Evolutionary conservation across 2,797 vertebrate species (phyloP), one percentile per base, ranked within the genome.

Genomic region (Peromyscus attwateri): DNA sequence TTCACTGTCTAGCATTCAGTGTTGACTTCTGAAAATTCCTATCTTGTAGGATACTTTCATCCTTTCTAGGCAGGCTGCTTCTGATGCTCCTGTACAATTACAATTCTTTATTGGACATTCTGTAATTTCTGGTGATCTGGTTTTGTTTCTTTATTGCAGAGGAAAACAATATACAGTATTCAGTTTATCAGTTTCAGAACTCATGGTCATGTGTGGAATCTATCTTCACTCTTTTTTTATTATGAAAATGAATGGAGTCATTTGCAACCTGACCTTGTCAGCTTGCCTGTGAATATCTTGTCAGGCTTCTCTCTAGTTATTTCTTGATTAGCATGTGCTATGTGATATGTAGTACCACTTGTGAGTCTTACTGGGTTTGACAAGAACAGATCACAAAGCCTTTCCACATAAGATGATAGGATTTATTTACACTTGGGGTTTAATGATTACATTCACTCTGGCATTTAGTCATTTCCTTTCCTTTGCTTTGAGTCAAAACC

Each of bases 401-500:
- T 93, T 46, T 96, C 40, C 43, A 62, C 14, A 52, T 62, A 95
- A 93, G 76, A 34, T 87, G 81, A 34, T 73, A 68, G 60, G 60
- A 37, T 88, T 91, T 94, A 62, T 87, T 93, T 97, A 88, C 19
- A 85, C 66, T 64, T 96, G 66, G 73, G 80, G 10, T 83, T 96
- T 94, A 76, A 81, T 76, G 52, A 76, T 94, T 88, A 87, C 27
- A 71, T 95, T 95, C 60, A 62, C 52, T 82, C 55, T 90, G 81
- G 73, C 60, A 81, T 96, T 88, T 95, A 88, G 85, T 94, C 71
- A 91, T 95, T 97, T 97, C 62, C 92, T 95, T 96, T 87, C 21
- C 57, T 93, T 93, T 95, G 64, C 87, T 96, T 95, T 92, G 92
- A 92, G 93, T 80, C 52, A 92, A 96, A 94, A 85, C 49, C 49